Percentiles rank a stretch among this genome's conserved stretches.
phyloP scores from a whole-genome alignment of 2,113 vertebrate genomes.

The Indicator indicator region DNA sequence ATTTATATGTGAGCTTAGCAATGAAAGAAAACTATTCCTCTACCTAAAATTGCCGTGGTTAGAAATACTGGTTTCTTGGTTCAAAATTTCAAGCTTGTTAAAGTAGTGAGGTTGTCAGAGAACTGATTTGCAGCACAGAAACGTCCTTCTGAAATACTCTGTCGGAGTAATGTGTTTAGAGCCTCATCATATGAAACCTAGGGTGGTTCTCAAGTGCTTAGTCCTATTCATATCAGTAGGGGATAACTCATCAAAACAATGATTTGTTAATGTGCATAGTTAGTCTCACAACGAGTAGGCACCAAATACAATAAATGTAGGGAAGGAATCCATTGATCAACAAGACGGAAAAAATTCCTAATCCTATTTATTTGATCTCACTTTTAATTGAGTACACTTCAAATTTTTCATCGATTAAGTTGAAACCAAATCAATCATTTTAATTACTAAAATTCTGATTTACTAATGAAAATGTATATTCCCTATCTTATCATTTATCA shows the following conservation, averaged over 20 bases:
- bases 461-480: too few relatives aligned
- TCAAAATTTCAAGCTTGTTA: neutral
- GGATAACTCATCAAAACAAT: neutral
- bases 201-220: neutral
- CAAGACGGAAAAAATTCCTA: too few relatives aligned
- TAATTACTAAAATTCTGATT: too few relatives aligned
- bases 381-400: too few relatives aligned
- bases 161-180: neutral
- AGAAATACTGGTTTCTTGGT: neutral
- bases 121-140: neutral
- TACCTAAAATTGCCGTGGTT: neutral
- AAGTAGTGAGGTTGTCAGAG: fast-evolving
- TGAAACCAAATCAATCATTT: too few relatives aligned
- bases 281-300: neutral
- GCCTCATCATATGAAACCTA: neutral
- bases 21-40: neutral
- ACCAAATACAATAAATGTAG: neutral
- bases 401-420: too few relatives aligned
- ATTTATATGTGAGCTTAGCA: neutral
- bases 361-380: too few relatives aligned
- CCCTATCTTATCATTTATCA: too few relatives aligned
- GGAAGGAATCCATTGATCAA: too few relatives aligned
- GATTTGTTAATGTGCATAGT: neutral
- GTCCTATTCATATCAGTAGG: neutral
- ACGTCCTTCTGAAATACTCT: neutral